Base-by-base conservation (phyloP, 2,113 vertebrate species). In the Rhinolophus ferrumequinum region DNA sequence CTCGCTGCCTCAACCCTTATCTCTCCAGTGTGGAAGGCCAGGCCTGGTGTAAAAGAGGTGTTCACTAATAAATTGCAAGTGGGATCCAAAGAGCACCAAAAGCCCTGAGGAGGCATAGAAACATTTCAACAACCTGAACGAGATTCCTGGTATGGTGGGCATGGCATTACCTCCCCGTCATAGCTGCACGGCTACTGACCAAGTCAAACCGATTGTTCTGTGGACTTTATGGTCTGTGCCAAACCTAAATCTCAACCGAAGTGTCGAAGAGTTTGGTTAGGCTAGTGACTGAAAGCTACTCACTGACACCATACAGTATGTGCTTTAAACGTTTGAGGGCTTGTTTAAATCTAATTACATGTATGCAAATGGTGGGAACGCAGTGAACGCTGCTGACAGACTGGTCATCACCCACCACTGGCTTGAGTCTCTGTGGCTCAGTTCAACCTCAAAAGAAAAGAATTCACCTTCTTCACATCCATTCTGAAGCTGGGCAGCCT, bases 381-480 rank as follows among this genome's bases (percentile, higher is more conserved):
- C 58, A 28, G 69, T 83, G 64, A 97, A 93, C 7, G 13, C 14
- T 95, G 91, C 81, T 93, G 90, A 90, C 76, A 95, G 90, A 90
- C 85, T 60, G 67, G 38, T 33, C 92, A 80, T 72, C 91, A 35
- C 64, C 93, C 93, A 89, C 44, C 64, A 2, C 73, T 66, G 69
- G 44, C 88, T 72, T n/a, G 13, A 77, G 73, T 88, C n/a, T 92
- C 26, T 60, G 86, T 88, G 88, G 88, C 72, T 85, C 80, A 67
- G 72, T 76, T 79, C 69, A 64, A 86, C 35, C 94, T 95, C 91
- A 90, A 52, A 94, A 56, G 88, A 79, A 96, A 96, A 93, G 77
- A 89, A 85, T 79, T n/a, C 70, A 38, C 10, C 54, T 67, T 18
- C 38, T 66, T 91, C 26, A 0, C 16, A 3, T 52, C 58, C 47